Base-by-base conservation (phyloP, 2,888 invertebrate species). In the Xestobium rufovillosum region DNA sequence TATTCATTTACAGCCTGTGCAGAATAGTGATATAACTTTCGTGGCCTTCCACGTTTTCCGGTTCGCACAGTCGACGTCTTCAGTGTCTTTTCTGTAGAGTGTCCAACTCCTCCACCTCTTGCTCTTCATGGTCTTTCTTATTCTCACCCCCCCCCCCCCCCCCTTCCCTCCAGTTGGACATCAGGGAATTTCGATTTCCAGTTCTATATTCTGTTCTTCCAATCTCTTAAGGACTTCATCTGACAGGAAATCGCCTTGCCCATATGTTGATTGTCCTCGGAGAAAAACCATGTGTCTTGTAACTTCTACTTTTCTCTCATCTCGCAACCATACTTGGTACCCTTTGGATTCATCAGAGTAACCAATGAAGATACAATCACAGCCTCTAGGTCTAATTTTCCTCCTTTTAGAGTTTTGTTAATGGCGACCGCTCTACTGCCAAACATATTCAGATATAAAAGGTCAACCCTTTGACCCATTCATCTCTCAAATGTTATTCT, bases 401-500 rank as follows among this genome's bases (percentile, higher is more conserved):
- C 47, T 40, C 37, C 44, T 3, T 28, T 19, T 1, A 48, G 44
- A 11, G 38, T 14, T 41, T 40, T 39, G 34, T 50, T 44, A 2
- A 45, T 14, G 4, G 27, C 43, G 8, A 46, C 41, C 23, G 44
- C 51, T 13, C 41, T 36, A 4, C 49, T 28, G 9, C 56, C 59
- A 45, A 60, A 60, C 11, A 38, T 38, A 33, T 41, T 37, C 2
- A 55, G 11, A 28, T 51, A 34, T 9, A 28, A 16, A 1, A 60
- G 36, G 25, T 49, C 32, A 3, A 56, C 53, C 26, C 29, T 35
- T 16, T 35, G 41, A 2, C 49, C 50, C n/a, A 30, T 41, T 50
- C 55, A 48, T 11, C 31, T 6, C 34, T 56, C 54, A 23, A 31
- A 49, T 2, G 55, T 51, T 3, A 51, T 55, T 38, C 39, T 45